Conservation (phyloP, 1,140 invertebrate genomes). For the Drosophila lacertosa region DNA sequence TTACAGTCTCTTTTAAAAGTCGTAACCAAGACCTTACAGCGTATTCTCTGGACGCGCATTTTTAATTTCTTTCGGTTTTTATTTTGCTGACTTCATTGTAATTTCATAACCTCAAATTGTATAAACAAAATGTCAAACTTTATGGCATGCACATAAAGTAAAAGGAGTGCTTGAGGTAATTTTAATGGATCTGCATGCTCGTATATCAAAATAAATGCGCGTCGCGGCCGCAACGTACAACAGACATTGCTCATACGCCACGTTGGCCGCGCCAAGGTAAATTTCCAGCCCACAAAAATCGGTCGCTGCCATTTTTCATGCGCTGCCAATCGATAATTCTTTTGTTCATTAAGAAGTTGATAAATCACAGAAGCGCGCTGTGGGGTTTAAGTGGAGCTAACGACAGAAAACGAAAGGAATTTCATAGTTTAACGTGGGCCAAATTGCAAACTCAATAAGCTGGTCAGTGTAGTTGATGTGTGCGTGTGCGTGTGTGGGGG, state of each 20-base stretch:
- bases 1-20: too few species aligned
- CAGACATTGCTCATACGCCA: slow-evolving; percentile 66
- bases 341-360: slow-evolving; percentile 81
- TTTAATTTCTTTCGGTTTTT: slow-evolving; percentile 8
- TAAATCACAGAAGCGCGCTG: slow-evolving; percentile 56
- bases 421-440: slow-evolving; percentile 41
- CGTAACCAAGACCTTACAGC: too few species aligned
- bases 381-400: slow-evolving; percentile 9
- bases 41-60: neutral
- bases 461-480: slow-evolving; percentile 16
- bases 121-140: slow-evolving; percentile 68
- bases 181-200: slow-evolving; percentile 59
- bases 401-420: slow-evolving; percentile 45
- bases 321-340: slow-evolving; percentile 73
- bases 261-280: slow-evolving; percentile 43
- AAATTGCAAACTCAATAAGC: slow-evolving; percentile 45
- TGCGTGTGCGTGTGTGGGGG: neutral
- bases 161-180: slow-evolving; percentile 31
- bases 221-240: slow-evolving; percentile 22
- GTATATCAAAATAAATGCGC: slow-evolving; percentile 72
- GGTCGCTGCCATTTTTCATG: slow-evolving; percentile 54
- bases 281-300: neutral
- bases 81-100: slow-evolving; percentile 47
- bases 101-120: slow-evolving; percentile 62
- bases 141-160: slow-evolving; percentile 49